phyloP scores from a whole-genome alignment of 2,113 vertebrate genomes.

The Gila orcuttii region DNA sequence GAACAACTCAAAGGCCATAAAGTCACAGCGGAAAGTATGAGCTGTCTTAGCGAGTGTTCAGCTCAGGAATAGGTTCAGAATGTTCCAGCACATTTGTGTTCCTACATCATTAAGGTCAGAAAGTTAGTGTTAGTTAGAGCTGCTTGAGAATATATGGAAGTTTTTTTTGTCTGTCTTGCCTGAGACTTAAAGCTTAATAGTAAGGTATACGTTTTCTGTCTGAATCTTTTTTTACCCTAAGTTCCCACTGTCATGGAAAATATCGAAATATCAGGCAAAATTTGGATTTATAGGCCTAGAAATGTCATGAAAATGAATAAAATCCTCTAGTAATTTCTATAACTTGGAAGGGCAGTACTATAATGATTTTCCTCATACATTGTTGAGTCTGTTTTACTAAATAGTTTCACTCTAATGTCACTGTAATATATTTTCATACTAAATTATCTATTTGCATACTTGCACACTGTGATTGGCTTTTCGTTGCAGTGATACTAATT shows the following conservation, averaged over 20 bases:
- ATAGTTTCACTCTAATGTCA: background rate
- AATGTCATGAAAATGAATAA: background rate
- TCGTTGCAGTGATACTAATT: background rate
- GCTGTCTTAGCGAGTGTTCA: conserved; percentile 61
- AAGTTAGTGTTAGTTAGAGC: conserved; percentile 32
- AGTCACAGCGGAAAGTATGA: conserved; percentile 66
- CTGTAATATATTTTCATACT: background rate
- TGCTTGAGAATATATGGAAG: conserved; percentile 32
- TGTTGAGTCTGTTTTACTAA: background rate
- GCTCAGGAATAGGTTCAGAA: conserved; percentile 34
- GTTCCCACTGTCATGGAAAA: background rate
- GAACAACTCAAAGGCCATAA: conserved; percentile 64
- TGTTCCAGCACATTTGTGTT: conserved; percentile 57
- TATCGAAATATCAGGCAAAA: background rate
- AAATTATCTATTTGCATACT: background rate
- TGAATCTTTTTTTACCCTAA: background rate
- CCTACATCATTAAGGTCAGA: conserved; percentile 51
- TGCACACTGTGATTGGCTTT: background rate
- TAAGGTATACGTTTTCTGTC: background rate
- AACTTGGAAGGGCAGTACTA: background rate
- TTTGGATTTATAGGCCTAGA: background rate
- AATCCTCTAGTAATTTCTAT: background rate
- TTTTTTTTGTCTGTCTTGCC: conserved; percentile 11
- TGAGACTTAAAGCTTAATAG: conserved; percentile 13
- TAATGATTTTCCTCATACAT: background rate